Base-by-base conservation (phyloP, 2,797 vertebrate species). In the Molossus alvarezi region DNA sequence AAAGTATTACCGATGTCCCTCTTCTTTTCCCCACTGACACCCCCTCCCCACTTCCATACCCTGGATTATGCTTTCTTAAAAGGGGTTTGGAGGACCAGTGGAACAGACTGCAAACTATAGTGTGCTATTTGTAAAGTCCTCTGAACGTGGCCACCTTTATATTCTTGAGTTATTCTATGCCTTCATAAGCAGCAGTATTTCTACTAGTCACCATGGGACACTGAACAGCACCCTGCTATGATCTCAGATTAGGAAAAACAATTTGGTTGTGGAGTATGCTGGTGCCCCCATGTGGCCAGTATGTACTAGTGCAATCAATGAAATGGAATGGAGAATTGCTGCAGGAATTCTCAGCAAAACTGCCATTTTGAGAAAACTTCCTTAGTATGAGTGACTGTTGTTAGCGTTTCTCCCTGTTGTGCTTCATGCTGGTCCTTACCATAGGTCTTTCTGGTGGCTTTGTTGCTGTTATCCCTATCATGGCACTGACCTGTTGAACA, bases 281-380 rank as follows among this genome's bases (percentile, higher is more conserved):
- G 64, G 80, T 82, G 92, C 94, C 95, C 88, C 92, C 92, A 11
- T 11, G 96, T 95, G 97, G 95, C 76, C n/a, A 41, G 23, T 75
- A 0, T 57, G 0, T 33, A 25, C 53, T 62, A 96, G 62, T 95
- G 72, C 92, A 77, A 6, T 2, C 37, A 51, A 0, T 37, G 83
- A 77, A 93, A n/a, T 3, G 57, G 27, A 37, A 1, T 8, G 21
- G 65, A 45, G 37, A 60, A 51, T 27, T 27, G 25, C 48, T 6
- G 45, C 27, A 37, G 72, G 51, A 62, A 67, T 93, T 93, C 45
- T 57, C 33, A 27, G 71, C 48, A 20, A 64, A 55, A 76, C 86
- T 92, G 84, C 72, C 94, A 84, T 95, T 95, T 95, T 92, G 79
- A 88, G 69, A 65, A 76, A 72, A 72, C 48, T 57, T n/a, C 58